Evolutionary conservation across 2,113 vertebrate genomes (phyloP).

Genomic region (Grus americana): DNA sequence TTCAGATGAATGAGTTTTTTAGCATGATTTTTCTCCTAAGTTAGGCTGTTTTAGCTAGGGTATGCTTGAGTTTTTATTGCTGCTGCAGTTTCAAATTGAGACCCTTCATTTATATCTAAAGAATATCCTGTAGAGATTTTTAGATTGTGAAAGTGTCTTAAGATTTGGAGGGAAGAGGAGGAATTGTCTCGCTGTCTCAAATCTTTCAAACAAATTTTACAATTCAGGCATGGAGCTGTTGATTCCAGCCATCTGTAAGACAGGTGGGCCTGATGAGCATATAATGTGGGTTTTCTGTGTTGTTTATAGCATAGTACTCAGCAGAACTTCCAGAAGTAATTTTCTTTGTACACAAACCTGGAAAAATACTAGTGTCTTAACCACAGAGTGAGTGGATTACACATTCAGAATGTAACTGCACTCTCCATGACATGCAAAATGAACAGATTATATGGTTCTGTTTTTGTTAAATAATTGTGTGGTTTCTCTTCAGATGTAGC

Average conservation of each 20-base stretch:
- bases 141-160: neutral
- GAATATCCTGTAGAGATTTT: neutral
- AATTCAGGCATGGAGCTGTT: neutral
- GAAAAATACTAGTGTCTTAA: neutral
- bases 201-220: neutral
- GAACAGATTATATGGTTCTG: neutral
- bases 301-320: neutral
- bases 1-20: neutral
- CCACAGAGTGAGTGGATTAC: neutral
- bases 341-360: neutral
- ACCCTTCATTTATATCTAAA: neutral
- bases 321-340: neutral
- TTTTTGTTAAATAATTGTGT: conserved; percentile 38
- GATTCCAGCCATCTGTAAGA: neutral
- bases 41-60: neutral
- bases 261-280: neutral
- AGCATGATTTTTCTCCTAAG: neutral
- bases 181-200: neutral
- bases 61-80: neutral
- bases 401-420: neutral
- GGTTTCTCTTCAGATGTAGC: conserved; percentile 38
- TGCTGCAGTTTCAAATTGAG: neutral
- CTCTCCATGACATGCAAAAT: neutral
- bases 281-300: neutral
- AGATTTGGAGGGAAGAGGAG: neutral